Percentiles rank a stretch among this genome's conserved stretches.
phyloP scores from a whole-genome alignment of 1,140 invertebrate species.

The Ceratina japonica region DNA sequence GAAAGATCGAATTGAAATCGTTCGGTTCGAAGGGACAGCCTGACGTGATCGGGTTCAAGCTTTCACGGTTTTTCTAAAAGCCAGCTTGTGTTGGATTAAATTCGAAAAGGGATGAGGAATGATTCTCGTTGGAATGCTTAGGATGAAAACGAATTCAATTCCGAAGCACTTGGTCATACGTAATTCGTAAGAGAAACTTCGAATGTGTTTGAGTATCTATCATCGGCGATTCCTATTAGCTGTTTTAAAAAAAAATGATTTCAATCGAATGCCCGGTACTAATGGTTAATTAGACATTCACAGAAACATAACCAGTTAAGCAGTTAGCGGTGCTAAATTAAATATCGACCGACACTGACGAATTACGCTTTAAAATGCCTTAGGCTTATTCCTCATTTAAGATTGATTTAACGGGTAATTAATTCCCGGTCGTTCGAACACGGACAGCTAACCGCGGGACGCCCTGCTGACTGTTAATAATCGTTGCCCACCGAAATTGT shows the following conservation, averaged over 20 bases:
- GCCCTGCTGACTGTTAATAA: slow-evolving; percentile 60
- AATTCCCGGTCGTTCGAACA: slow-evolving; percentile 32
- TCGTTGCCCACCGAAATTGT: slow-evolving; percentile 61
- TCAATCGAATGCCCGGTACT: no score
- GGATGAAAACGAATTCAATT: no score
- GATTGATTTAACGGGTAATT: slow-evolving; percentile 54
- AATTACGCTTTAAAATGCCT: slow-evolving; percentile 5
- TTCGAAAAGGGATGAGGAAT: slow-evolving; percentile 10
- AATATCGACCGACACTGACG: slow-evolving; percentile 1
- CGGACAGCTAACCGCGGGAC: slow-evolving; percentile 16
- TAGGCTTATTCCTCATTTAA: slow-evolving; percentile 18
- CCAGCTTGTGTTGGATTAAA: slow-evolving; percentile 25
- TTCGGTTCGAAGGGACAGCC: slow-evolving; percentile 32
- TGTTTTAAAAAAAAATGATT: no score
- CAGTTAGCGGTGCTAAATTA: background rate
- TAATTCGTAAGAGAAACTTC: no score
- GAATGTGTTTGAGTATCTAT: no score
- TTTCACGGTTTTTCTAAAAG: slow-evolving; percentile 14
- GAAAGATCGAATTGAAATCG: slow-evolving; percentile 33
- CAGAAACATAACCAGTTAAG: background rate
- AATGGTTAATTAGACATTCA: background rate
- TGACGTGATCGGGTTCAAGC: slow-evolving; percentile 35
- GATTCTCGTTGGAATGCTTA: no score
- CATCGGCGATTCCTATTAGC: no score
- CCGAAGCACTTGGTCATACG: no score